Evolutionary conservation across 1,140 invertebrate species (phyloP).

Genomic region (Pseudachorutes palmiensis): DNA sequence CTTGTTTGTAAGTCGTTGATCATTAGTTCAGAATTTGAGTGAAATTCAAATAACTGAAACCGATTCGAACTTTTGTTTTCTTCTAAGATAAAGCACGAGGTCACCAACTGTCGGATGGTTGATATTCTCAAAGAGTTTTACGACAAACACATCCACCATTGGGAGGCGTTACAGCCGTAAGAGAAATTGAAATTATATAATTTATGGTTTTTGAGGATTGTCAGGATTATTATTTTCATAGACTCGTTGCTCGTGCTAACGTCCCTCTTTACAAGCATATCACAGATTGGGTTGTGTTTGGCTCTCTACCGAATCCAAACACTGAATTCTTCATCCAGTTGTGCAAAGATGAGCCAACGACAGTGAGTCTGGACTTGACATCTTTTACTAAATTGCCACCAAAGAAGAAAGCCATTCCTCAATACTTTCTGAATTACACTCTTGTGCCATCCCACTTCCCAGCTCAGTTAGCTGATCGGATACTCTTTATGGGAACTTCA

Average conservation of each 20-base stretch:
- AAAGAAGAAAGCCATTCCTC: background rate
- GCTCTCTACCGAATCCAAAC: constrained; percentile 27
- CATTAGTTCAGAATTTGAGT: background rate
- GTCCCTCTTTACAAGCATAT: constrained; percentile 33
- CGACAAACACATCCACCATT: constrained; percentile 29
- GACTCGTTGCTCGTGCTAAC: constrained; percentile 23
- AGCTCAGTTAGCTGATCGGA: constrained; percentile 21
- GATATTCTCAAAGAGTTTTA: constrained; percentile 32
- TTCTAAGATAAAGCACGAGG: constrained; percentile 15
- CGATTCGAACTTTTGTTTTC: background rate
- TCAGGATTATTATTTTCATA: constrained; percentile 9
- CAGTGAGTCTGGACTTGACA: background rate
- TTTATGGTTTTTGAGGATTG: constrained; percentile 2
- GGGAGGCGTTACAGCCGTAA: constrained; percentile 25
- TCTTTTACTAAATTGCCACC: background rate
- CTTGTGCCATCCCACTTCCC: constrained; percentile 32
- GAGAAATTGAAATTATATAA: constrained; percentile 2
- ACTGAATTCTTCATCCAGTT: constrained; percentile 34
- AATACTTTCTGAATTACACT: constrained; percentile 25
- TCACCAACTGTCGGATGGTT: constrained; percentile 26
- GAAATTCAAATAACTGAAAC: background rate
- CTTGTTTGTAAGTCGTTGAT: constrained; percentile 13
- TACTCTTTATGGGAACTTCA: constrained; percentile 32
- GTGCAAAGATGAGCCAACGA: background rate
- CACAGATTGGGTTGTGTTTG: constrained; percentile 36